These are phyloP conservation scores for Chloropsis cyanopogon DNA, from an alignment of 2,113 vertebrate species.

Conservation along the genomic window DNA sequence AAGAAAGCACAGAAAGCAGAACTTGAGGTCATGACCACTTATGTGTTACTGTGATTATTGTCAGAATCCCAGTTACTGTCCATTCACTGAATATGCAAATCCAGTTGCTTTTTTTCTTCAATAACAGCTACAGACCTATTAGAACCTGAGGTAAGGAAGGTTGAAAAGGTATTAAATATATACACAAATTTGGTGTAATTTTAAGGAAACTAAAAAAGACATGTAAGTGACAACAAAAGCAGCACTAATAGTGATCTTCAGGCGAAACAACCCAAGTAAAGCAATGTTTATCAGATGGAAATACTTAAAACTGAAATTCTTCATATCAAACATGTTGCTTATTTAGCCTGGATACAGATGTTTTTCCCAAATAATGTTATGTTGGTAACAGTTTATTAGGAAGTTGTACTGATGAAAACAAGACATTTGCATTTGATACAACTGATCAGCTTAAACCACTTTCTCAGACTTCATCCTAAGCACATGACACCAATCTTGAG, in stretches of 20 bases:
- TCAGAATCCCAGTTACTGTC: background rate
- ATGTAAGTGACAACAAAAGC: background rate
- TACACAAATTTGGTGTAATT: background rate
- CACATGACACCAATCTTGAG: background rate
- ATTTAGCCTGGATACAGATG: background rate
- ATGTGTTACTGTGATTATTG: background rate
- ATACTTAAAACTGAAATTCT: background rate
- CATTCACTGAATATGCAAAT: background rate
- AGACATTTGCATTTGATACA: background rate
- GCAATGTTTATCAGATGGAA: background rate
- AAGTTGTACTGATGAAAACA: background rate
- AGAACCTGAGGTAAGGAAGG: slow-evolving; percentile 1
- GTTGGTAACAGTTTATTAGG: background rate
- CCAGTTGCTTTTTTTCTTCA: background rate
- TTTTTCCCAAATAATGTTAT: background rate
- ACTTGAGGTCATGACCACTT: background rate
- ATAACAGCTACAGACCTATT: background rate
- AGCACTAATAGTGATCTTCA: background rate
- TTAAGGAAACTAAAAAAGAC: background rate
- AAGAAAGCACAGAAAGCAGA: background rate
- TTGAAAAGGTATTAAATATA: background rate
- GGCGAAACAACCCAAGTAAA: background rate
- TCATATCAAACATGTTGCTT: background rate
- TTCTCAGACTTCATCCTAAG: background rate
- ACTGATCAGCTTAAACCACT: background rate